Evolutionary conservation across 2,113 vertebrate genomes (phyloP), one percentile per base, ranked within the genome.

Genomic region (Microtus pennsylvanicus): DNA sequence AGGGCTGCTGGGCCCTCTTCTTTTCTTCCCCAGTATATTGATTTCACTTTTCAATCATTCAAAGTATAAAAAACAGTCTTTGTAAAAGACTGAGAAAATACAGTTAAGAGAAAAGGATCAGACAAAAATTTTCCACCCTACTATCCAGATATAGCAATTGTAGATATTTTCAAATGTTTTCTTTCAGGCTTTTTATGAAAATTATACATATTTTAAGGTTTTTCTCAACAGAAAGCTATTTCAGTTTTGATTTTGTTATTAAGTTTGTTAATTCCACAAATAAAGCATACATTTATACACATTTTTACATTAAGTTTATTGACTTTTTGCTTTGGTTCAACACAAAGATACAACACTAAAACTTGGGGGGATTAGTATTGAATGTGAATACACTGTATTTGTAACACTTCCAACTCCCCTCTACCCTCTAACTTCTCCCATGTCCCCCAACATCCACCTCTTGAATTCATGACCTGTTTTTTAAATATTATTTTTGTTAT

Each of bases 51-150:
- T 70, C n/a, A 94, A 69, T 19, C 65, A 82, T 22, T 83, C 21
- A 35, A 95, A 97, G 24, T 90, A 19, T 72, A n/a, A 86, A 95
- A 95, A 95, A 21, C 7, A 67, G 5, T 50, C 38, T 55, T 67
- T 76, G 14, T 26, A 83, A 95, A 96, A 91, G 22, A 47, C 2
- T 19, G 17, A 90, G 26, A 69, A 97, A 96, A 72, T 63, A 22
- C 19, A 82, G 86, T 81, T 92, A 82, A 92, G 52, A 33, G 94
- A 91, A 91, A 96, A 95, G 16, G 6, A 47, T 55, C 91, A 96
- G 94, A 74, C 50, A 87, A 95, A 91, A 65, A 35, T 3, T 22
- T 83, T 38, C 74, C 30, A 55, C 70, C 69, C 19, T 3, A 45
- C 83, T 89, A 75, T 10, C 22, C 28, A 81, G 67, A 67, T 16